phyloP scores from a whole-genome alignment of 23 tunicate species.

The Halocynthia aurantium region DNA sequence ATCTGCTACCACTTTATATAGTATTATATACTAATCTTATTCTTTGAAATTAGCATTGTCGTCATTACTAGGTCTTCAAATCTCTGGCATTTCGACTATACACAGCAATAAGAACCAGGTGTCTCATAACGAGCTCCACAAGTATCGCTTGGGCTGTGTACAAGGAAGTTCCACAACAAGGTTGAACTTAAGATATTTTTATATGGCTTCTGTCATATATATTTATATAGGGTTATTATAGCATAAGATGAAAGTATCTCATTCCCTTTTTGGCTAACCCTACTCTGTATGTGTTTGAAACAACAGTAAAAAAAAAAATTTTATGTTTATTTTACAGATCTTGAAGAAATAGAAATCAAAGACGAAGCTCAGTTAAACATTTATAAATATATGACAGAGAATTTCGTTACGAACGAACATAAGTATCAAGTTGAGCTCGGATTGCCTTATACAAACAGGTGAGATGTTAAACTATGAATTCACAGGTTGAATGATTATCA shows the following conservation, averaged over 20 bases:
- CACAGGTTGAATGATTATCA: too few relatives aligned
- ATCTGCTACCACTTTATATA: too few relatives aligned
- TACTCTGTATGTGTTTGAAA: neutral
- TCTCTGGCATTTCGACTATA: slow-evolving; percentile 59
- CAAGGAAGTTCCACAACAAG: slow-evolving; percentile 16
- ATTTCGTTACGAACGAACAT: neutral
- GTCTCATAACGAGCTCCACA: slow-evolving; percentile 36
- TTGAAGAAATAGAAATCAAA: neutral
- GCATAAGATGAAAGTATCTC: neutral
- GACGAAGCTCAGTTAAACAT: slow-evolving; percentile 3
- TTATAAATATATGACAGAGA: neutral
- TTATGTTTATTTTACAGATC: neutral
- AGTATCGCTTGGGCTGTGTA: slow-evolving; percentile 51
- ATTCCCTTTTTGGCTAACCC: neutral
- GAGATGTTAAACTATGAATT: too few relatives aligned
- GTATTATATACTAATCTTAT: too few relatives aligned
- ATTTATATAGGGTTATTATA: neutral
- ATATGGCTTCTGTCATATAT: neutral
- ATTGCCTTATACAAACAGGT: slow-evolving; percentile 10
- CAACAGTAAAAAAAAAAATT: neutral
- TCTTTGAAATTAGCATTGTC: neutral
- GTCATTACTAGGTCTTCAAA: slow-evolving; percentile 23
- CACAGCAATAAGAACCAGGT: slow-evolving; percentile 27
- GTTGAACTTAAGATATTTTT: neutral
- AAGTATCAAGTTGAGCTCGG: neutral